Percentiles rank a stretch among this genome's conserved stretches.
Evolutionary conservation across 2,113 vertebrate genomes (phyloP).

Genomic region (Lontra canadensis): DNA sequence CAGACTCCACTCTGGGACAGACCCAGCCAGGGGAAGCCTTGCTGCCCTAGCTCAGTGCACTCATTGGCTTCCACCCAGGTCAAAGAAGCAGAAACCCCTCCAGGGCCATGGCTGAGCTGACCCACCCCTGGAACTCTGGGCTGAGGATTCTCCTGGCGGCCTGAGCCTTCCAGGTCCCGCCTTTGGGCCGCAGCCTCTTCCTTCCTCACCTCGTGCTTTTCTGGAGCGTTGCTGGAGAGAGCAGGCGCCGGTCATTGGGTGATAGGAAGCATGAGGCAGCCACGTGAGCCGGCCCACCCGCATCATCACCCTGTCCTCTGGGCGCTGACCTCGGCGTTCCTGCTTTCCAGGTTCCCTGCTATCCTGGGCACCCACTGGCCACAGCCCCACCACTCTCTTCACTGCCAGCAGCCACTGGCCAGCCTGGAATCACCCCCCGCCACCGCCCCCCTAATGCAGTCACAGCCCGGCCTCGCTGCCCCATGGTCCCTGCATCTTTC

Average conservation of each 20-base stretch:
- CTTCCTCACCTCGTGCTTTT: not conserved
- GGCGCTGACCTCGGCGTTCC: not conserved
- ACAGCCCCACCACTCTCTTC: not conserved
- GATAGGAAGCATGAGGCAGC: accelerated
- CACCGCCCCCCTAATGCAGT: accelerated
- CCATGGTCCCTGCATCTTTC: accelerated
- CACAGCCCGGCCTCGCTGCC: accelerated
- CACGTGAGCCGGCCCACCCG: accelerated
- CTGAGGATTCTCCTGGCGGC: no score
- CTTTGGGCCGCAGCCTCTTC: not conserved
- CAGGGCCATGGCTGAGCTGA: not conserved
- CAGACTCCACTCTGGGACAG: not conserved
- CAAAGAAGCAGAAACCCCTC: accelerated
- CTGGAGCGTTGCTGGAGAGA: no score
- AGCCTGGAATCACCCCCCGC: not conserved
- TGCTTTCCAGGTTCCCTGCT: not conserved
- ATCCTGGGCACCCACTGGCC: not conserved
- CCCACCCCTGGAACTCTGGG: not conserved
- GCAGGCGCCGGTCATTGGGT: accelerated
- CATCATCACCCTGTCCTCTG: accelerated
- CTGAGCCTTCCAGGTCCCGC: not conserved
- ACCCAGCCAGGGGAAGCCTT: no score
- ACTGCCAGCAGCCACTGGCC: not conserved
- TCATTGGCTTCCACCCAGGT: not conserved
- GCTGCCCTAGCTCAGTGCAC: not conserved